These are phyloP conservation scores for Monochamus alternatus DNA, from an alignment of 2,888 invertebrate species.

Conservation along the genomic window DNA sequence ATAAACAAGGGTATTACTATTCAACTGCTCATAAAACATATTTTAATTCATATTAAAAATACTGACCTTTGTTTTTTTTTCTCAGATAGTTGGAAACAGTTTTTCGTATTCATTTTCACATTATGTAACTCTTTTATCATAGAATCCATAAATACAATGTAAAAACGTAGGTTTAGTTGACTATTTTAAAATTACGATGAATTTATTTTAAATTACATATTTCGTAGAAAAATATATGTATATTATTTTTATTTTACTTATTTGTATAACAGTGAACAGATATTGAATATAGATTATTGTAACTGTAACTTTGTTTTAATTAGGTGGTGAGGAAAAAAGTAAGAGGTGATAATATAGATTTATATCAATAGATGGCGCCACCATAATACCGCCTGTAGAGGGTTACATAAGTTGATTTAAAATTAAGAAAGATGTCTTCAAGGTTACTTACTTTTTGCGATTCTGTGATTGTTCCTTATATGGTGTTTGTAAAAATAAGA, in stretches of 20 bases:
- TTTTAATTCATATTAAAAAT: no score
- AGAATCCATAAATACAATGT: slow-evolving; percentile 35
- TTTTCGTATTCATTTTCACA: slow-evolving; percentile 17
- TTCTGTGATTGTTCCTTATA: no score
- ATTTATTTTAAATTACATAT: slow-evolving; percentile 33
- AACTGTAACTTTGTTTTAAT: slow-evolving; percentile 42
- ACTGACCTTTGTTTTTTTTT: not conserved
- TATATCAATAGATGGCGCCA: no score
- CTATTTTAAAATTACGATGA: slow-evolving; percentile 34
- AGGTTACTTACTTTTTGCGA: no score
- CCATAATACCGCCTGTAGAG: no score
- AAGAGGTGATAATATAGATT: no score
- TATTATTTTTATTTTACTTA: slow-evolving; percentile 49
- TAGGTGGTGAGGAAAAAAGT: not conserved
- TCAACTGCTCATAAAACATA: no score
- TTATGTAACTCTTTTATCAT: slow-evolving; percentile 21
- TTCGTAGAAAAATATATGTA: slow-evolving; percentile 40
- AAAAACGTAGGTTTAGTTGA: slow-evolving; percentile 44
- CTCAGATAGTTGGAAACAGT: not conserved
- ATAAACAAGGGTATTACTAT: no score
- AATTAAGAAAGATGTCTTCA: no score
- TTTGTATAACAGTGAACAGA: slow-evolving; percentile 48
- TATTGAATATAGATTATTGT: slow-evolving; percentile 47
- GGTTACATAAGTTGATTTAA: no score
- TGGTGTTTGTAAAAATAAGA: not conserved